Base-by-base conservation (phyloP, 2,888 invertebrate species). In the Tethea ocularis region DNA sequence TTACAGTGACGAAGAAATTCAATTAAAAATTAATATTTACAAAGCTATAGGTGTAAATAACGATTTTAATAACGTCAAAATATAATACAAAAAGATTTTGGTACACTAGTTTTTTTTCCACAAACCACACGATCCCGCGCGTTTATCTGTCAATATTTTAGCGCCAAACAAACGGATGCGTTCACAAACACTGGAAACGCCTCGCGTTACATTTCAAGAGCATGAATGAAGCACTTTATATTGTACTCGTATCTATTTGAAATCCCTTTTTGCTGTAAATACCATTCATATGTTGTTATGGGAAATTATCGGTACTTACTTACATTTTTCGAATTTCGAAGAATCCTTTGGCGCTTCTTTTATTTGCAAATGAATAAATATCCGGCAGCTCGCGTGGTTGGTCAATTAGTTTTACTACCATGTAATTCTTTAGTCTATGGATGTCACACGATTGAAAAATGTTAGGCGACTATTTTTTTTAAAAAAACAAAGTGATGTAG, bases 1-100 rank as follows among this genome's bases (percentile, higher is more conserved):
- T 64, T 71, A 66, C 29, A 73, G 67, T 23, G 71, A 69, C 36
- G 73, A 74, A 20, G 80, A 78, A 57, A 56, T 58, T 2, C 33
- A 74, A 20, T 23, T 78, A 0, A 80, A 75, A 61, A 62, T 64
- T 1, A 74, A 72, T 52, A 68, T 79, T 41, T 78, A 78, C 33
- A 73, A 71, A 61, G 63, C 61, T 1, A 63, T 78, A 52, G 66
- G 63, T 1, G 65, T 20, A 20, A 10, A 20, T 8, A 20, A 67
- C 59, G 58, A 56, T 11, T 52, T 41, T 20, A 38, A 36, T 56
- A 38, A 22, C 5, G 36, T 36, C 17, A 41, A 46, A 52, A 57
- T n/a, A 26, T 52, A 58, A 58, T 8, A 33, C 5, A n/a, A 38
- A n/a, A 1, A 5, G 6, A n/a, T 38, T 33, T 33, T 33, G 13